Evolutionary conservation across 2,888 invertebrate genomes (phyloP), one percentile per base, ranked within the genome.

Genomic region (Conchocele bisecta): DNA sequence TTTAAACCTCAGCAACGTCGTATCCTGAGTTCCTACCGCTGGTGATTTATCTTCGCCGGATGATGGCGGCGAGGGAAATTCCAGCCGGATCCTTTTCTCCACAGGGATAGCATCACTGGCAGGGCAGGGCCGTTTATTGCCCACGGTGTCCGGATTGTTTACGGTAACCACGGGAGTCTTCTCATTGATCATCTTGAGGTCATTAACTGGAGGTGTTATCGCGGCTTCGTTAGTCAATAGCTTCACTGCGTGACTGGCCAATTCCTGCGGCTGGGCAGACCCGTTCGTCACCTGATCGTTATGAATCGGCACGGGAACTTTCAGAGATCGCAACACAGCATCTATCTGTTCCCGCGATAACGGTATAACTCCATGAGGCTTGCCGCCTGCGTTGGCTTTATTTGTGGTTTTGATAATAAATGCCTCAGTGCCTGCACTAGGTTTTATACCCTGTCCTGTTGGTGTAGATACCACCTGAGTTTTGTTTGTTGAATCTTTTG

Each of bases 341-440:
- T 85, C 80, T 35, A 87, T 85, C 70, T 86, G 87, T 46, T 85
- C 82, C 33, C 79, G 68, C 7, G 85, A 84, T n/a, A 87, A 75
- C 26, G 85, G 84, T 29, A 85, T 74, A 56, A 83, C 70, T 0
- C 83, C 82, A 13, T 83, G 72, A 13, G 79, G 81, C 64, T 77
- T 82, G 33, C 59, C 42, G 20, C 57, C 54, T 20, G 54, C 71
- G 22, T 66, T 44, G 5, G 60, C 41, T 41, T 61, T 60, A 28
- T 75, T 44, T 7, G 65, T 31, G 39, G 71, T 81, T 59, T 79
- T 69, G 20, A 81, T 77, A 24, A 82, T 75, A 31, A 82, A 71
- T 26, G 79, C 73, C 41, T 82, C 81, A 17, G 68, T 41, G 20
- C 17, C 15, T 42, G 39, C 11, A 26, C 54, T 58, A 28, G 20